Evolutionary conservation across 53 echinoderm and acorn worm species (phyloP).

Genomic region (Patiria pectinifera): DNA sequence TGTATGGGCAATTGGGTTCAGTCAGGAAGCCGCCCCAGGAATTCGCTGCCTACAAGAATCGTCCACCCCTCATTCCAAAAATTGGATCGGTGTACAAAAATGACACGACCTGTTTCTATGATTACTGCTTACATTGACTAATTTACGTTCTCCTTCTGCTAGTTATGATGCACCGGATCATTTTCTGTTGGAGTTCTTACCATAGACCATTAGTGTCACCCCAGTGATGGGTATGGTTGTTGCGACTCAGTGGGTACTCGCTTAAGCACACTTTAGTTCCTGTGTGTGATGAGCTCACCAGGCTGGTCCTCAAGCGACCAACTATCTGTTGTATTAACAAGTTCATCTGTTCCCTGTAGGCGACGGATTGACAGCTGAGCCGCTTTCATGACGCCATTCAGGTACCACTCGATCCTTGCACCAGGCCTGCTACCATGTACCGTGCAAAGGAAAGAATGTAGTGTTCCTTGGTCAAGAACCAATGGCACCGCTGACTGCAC

Average conservation of each 20-base stretch:
- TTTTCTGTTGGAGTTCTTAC: neutral
- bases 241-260: neutral
- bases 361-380: neutral
- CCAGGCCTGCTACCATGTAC: constrained; percentile 27
- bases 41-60: no score
- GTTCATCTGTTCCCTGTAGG: neutral
- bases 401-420: constrained; percentile 47
- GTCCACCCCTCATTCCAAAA: no score
- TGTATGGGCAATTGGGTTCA: no score
- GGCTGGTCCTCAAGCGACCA: neutral
- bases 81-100: no score
- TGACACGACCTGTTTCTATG: no score
- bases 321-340: neutral
- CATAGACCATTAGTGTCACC: neutral
- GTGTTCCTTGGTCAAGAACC: neutral
- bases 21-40: no score
- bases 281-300: neutral
- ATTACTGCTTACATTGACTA: no score
- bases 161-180: no score
- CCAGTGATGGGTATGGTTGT: neutral
- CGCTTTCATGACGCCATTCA: neutral
- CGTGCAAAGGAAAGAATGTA: neutral
- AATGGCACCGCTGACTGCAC: neutral
- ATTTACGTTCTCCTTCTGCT: no score
- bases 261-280: constrained; percentile 3